Evolutionary conservation across 2,888 invertebrate genomes (phyloP).

Genomic region (Ramazzottius varieornatus): DNA sequence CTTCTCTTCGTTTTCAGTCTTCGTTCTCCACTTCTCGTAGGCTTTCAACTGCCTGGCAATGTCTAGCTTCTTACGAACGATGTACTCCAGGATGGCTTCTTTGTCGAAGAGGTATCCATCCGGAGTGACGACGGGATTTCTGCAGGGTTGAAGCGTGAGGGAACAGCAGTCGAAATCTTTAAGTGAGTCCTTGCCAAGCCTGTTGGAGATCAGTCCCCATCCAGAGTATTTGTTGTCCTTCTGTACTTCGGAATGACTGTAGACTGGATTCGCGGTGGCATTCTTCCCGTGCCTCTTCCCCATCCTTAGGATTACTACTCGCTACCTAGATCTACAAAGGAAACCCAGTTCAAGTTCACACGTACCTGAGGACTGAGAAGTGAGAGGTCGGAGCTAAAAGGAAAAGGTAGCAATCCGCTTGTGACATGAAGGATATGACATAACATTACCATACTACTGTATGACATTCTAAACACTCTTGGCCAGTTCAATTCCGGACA

Average conservation of each 20-base stretch:
- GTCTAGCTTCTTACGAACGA: conserved; percentile 74
- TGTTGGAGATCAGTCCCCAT: conserved; percentile 37
- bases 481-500: too few relatives aligned
- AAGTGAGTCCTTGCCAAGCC: conserved; percentile 76
- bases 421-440: too few relatives aligned
- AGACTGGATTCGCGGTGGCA: conserved; percentile 90
- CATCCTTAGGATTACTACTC: too few relatives aligned
- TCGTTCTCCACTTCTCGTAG: conserved; percentile 58
- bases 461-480: too few relatives aligned
- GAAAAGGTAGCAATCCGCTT: too few relatives aligned
- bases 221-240: conserved; percentile 81
- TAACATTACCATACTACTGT: too few relatives aligned
- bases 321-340: too few relatives aligned
- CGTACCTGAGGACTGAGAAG: too few relatives aligned
- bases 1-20: conserved; percentile 29
- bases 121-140: conserved; percentile 61
- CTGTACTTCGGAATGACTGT: conserved; percentile 88
- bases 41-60: conserved; percentile 64
- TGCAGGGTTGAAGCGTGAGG: conserved; percentile 78
- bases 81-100: conserved; percentile 78
- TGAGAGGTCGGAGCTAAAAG: too few relatives aligned
- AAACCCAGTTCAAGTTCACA: too few relatives aligned
- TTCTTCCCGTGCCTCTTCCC: conserved; percentile 62
- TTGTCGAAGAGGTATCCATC: conserved; percentile 88
- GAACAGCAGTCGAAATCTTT: conserved; percentile 94